Percentiles rank a stretch among this genome's conserved stretches.
phyloP scores from a whole-genome alignment of 2,797 vertebrate species.

The Acomys russatus region DNA sequence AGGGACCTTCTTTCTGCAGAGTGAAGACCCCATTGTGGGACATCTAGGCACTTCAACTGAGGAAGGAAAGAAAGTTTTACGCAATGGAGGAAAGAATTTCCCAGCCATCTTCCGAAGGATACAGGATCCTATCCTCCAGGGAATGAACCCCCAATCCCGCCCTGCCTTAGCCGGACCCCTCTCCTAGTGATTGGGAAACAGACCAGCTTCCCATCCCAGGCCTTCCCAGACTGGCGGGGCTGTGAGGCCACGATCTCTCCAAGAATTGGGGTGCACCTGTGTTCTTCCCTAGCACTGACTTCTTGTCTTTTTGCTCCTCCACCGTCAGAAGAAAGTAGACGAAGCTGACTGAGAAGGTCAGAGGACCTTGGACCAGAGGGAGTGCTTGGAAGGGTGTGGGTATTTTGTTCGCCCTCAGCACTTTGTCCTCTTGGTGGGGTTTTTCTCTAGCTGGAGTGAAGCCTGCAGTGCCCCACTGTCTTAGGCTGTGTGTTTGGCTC shows the following conservation, averaged over 20 bases:
- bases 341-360: conserved; percentile 35
- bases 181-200: conserved; percentile 30
- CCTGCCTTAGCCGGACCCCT: neutral
- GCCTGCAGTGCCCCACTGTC: neutral
- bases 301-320: conserved; percentile 14
- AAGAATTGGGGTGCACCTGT: conserved; percentile 12
- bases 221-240: neutral
- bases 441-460: conserved; percentile 23
- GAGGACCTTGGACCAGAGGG: conserved; percentile 45
- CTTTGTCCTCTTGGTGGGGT: neutral
- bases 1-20: conserved; percentile 85
- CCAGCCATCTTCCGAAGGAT: conserved; percentile 93
- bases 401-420: neutral
- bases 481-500: conserved; percentile 48
- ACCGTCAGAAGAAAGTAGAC: conserved; percentile 49
- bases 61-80: conserved; percentile 96
- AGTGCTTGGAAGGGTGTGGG: neutral
- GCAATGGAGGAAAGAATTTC: conserved; percentile 94
- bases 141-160: neutral
- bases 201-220: neutral
- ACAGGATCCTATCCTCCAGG: conserved; percentile 84
- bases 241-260: neutral
- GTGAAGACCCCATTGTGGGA: conserved; percentile 90
- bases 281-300: neutral
- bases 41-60: conserved; percentile 94